Evolutionary conservation across 1,140 invertebrate species (phyloP).

Genomic region (Aphelinus atriplicis): DNA sequence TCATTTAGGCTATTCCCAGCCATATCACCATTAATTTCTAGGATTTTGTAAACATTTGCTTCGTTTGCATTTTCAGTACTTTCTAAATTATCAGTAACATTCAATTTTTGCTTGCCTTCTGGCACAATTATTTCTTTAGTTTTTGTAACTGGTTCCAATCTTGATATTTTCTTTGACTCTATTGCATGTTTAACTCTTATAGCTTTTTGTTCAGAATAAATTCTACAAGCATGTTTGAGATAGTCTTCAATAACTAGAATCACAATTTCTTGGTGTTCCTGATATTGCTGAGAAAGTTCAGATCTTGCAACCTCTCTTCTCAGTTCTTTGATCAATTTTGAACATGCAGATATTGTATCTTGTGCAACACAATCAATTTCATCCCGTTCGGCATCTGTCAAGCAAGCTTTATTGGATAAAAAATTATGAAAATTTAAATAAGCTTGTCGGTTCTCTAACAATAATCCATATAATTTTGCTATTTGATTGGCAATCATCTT

Average conservation of each 20-base stretch:
- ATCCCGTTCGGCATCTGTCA: slow-evolving; percentile 85
- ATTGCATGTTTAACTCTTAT: slow-evolving; percentile 84
- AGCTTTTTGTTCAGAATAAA: slow-evolving; percentile 89
- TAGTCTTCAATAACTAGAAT: slow-evolving; percentile 81
- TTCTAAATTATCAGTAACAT: slow-evolving; percentile 17
- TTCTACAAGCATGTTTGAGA: slow-evolving; percentile 85
- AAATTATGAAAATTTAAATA: slow-evolving; percentile 87
- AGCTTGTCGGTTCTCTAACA: slow-evolving; percentile 83
- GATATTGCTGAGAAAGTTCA: slow-evolving; percentile 70
- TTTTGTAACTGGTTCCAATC: slow-evolving; percentile 68
- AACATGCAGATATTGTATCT: slow-evolving; percentile 84
- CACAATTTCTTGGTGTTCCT: slow-evolving; percentile 81
- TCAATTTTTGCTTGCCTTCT: slow-evolving; percentile 51
- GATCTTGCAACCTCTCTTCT: slow-evolving; percentile 71
- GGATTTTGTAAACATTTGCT: slow-evolving; percentile 55
- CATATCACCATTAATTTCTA: slow-evolving; percentile 60
- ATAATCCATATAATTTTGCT: slow-evolving; percentile 79
- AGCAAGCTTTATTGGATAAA: slow-evolving; percentile 71
- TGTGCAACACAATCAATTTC: slow-evolving; percentile 87
- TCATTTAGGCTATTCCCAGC: slow-evolving; percentile 51
- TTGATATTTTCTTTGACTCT: slow-evolving; percentile 83
- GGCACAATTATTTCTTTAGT: slow-evolving; percentile 45
- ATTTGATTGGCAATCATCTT: slow-evolving; percentile 84
- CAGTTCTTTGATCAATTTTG: slow-evolving; percentile 78
- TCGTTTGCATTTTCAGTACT: slow-evolving; percentile 40